Conservation (phyloP, 2,113 vertebrate species). For the Malurus cyaneus region DNA sequence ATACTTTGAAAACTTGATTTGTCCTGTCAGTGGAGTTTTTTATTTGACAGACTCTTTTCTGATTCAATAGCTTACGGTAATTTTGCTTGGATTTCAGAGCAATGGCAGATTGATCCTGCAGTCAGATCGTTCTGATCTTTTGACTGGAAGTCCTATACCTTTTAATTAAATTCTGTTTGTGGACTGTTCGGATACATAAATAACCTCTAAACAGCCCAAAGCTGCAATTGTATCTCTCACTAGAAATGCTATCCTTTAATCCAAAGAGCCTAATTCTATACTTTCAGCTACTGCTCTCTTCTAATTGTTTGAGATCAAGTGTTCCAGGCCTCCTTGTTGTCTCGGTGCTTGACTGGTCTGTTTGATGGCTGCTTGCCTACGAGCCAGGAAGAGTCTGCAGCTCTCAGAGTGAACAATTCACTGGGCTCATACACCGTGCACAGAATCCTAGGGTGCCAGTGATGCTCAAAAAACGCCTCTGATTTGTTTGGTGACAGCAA, state of each 20-base stretch:
- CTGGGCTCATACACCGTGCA: accelerated
- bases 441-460: background rate
- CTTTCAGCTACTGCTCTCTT: background rate
- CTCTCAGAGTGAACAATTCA: background rate
- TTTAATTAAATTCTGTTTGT: background rate
- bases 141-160: background rate
- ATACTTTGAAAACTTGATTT: background rate
- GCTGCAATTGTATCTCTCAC: background rate
- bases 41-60: background rate
- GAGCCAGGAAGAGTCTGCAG: background rate
- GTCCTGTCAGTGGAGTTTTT: background rate
- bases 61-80: background rate
- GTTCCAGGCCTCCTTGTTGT: background rate
- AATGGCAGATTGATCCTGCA: background rate
- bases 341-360: background rate
- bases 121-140: background rate
- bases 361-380: background rate
- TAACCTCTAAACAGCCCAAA: background rate
- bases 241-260: background rate
- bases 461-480: background rate
- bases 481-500: background rate
- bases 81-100: background rate
- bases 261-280: background rate
- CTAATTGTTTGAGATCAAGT: background rate
- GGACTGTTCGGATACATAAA: background rate